Conservation (phyloP, 2,888 invertebrate species). For the Alsophila aescularia region DNA sequence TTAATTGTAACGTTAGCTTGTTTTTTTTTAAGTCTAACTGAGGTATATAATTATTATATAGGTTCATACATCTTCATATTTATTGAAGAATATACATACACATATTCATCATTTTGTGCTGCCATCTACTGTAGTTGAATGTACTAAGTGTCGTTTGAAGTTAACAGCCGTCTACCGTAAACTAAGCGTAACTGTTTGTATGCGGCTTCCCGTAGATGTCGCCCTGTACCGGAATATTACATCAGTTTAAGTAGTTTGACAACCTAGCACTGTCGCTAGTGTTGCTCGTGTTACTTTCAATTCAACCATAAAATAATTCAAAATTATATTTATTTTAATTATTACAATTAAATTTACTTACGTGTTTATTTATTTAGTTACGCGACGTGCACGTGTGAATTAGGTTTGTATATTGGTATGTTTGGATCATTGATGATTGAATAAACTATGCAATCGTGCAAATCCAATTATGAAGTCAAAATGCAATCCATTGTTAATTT, state of each 20-base stretch:
- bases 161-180: constrained; percentile 29
- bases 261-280: constrained; percentile 8
- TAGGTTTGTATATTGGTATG: too few species aligned
- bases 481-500: background rate
- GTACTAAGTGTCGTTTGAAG: background rate
- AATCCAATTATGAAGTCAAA: background rate
- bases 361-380: too few species aligned
- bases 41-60: background rate
- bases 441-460: background rate
- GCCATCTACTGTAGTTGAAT: constrained; percentile 16
- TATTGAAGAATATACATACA: background rate
- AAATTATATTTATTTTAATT: background rate
- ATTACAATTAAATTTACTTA: background rate
- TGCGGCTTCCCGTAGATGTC: background rate
- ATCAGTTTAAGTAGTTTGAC: background rate
- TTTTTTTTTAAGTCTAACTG: too few species aligned
- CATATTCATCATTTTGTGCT: constrained; percentile 8
- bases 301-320: background rate
- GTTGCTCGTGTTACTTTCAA: background rate
- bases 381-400: too few species aligned
- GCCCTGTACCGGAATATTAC: background rate
- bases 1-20: too few species aligned
- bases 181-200: background rate
- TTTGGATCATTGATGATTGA: too few species aligned
- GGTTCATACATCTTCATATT: background rate